These are phyloP conservation scores for Apis mellifera DNA, from an alignment of 1,140 invertebrate genomes.

Conservation along the genomic window DNA sequence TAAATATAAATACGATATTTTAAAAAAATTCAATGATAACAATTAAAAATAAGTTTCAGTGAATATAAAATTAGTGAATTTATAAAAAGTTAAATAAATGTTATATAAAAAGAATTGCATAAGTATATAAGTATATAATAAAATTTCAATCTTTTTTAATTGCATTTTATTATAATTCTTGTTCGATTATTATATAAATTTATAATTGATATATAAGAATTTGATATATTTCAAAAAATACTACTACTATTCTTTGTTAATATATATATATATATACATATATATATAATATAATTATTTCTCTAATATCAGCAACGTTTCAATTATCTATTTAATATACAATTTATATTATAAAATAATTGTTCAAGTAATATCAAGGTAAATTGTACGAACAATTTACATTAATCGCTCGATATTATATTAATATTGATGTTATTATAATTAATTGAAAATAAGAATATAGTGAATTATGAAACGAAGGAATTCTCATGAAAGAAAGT, in stretches of 20 bases:
- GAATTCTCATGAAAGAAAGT: conserved; percentile 46
- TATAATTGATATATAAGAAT: neutral
- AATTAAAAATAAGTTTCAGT: neutral
- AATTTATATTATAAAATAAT: neutral
- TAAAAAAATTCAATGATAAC: neutral
- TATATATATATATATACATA: neutral
- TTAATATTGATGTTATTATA: conserved; percentile 20
- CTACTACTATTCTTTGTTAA: neutral
- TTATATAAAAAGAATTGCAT: neutral
- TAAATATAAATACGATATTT: neutral
- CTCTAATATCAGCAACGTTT: neutral
- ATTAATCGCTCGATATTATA: conserved; percentile 13
- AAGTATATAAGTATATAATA: neutral
- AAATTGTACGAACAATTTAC: neutral
- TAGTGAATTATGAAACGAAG: neutral
- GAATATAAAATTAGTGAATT: neutral
- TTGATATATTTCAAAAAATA: neutral
- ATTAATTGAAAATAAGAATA: conserved; percentile 22
- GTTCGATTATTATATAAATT: neutral
- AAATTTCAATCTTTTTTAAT: neutral
- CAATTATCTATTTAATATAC: neutral
- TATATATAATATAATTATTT: neutral
- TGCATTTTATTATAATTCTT: too few species aligned
- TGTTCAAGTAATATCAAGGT: neutral
- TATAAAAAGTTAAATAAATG: neutral